Percentiles rank a stretch among this genome's conserved stretches.
Evolutionary conservation across 2,797 vertebrate genomes (phyloP).

Genomic region (Poeciliopsis paucimaculata): DNA sequence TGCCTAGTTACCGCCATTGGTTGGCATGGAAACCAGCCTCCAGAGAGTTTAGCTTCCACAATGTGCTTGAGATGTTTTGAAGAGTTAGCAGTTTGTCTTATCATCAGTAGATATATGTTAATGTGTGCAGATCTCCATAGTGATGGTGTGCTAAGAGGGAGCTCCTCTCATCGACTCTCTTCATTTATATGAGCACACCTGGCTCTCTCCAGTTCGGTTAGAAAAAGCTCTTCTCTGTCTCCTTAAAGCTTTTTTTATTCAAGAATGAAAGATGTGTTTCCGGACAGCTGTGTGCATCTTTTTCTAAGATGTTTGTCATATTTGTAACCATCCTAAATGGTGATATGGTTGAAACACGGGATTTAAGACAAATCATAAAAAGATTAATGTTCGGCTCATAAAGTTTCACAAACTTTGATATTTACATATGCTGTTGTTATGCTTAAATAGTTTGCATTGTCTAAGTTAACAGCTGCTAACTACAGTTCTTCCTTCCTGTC

Average conservation of each 20-base stretch:
- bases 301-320: slow-evolving; percentile 10
- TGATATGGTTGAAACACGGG: not conserved
- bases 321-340: not conserved
- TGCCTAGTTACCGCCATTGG: not conserved
- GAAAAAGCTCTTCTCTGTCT: slow-evolving; percentile 26
- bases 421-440: not conserved
- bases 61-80: slow-evolving; percentile 5
- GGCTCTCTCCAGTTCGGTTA: slow-evolving; percentile 55
- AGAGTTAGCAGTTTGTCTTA: slow-evolving; percentile 17
- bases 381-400: not conserved
- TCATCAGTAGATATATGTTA: slow-evolving; percentile 52
- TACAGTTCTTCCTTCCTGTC: slow-evolving; percentile 29
- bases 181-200: slow-evolving; percentile 62
- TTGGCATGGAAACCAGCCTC: not conserved
- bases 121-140: slow-evolving; percentile 72
- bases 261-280: slow-evolving; percentile 18
- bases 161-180: slow-evolving; percentile 47
- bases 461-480: slow-evolving; percentile 9
- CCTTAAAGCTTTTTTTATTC: slow-evolving; percentile 23
- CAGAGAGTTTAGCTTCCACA: not conserved
- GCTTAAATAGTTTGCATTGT: not conserved
- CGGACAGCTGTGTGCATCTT: slow-evolving; percentile 10
- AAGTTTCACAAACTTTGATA: not conserved
- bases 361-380: not conserved
- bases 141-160: slow-evolving; percentile 51